Evolutionary conservation across 2,888 invertebrate species (phyloP).

Genomic region (Empis stercorea): DNA sequence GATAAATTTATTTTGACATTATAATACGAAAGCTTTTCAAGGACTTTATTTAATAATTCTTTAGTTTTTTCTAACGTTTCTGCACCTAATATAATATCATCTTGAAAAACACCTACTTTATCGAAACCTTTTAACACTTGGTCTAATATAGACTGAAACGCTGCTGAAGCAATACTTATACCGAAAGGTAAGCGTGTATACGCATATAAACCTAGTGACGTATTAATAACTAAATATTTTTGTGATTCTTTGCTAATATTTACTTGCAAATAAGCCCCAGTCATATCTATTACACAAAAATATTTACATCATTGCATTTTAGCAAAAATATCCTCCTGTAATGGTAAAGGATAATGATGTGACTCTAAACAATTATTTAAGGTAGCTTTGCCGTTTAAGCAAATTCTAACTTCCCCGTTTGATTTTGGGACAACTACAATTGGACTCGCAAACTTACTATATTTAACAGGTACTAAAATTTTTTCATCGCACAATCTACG

Average conservation of each 20-base stretch:
- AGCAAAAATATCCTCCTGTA: too few relatives aligned
- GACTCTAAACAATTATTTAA: too few relatives aligned
- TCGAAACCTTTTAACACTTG: constrained; percentile 5
- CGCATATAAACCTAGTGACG: constrained; percentile 21
- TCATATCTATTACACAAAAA: constrained; percentile 19
- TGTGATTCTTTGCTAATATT: constrained; percentile 17
- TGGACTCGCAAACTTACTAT: constrained; percentile 20
- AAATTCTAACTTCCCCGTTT: constrained; percentile 14
- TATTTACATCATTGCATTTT: constrained; percentile 11
- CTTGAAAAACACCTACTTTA: constrained; percentile 3
- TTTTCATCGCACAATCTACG: constrained; percentile 6
- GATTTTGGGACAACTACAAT: constrained; percentile 20
- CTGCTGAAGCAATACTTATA: constrained; percentile 20
- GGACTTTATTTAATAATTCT: background rate
- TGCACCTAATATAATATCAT: constrained; percentile 7
- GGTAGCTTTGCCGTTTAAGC: too few relatives aligned
- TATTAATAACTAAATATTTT: constrained; percentile 21
- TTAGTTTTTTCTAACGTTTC: background rate
- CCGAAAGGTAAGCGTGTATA: constrained; percentile 20
- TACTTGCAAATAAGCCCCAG: constrained; percentile 23
- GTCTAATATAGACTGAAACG: constrained; percentile 13
- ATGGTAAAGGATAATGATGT: constrained; percentile 17
- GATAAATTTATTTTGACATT: too few relatives aligned
- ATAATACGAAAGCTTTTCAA: too few relatives aligned
- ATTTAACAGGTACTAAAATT: constrained; percentile 5